Conservation (phyloP, 2,888 invertebrate genomes). For the Gnatocerus cornutus region DNA sequence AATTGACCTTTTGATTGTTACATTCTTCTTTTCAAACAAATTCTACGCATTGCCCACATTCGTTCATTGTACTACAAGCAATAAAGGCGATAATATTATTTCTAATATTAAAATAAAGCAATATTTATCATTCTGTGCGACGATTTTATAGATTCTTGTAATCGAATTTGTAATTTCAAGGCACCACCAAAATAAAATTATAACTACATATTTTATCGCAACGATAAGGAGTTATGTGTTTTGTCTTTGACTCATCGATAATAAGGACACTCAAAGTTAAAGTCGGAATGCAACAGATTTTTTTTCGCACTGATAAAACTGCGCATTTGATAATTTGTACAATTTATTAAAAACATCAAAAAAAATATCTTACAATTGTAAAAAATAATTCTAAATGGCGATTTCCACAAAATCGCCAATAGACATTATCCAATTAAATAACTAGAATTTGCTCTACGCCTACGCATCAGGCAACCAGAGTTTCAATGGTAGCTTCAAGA, state of each 20-base stretch:
- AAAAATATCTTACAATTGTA: constrained; percentile 1
- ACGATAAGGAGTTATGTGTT: constrained; percentile 17
- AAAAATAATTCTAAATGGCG: constrained; percentile 29
- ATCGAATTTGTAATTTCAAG: no score
- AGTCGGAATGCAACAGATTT: background rate
- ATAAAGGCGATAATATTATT: no score
- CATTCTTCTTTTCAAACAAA: background rate
- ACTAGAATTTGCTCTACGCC: constrained; percentile 9
- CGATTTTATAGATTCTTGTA: no score
- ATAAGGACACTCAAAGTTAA: constrained; percentile 35
- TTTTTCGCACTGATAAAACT: background rate
- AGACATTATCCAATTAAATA: constrained; percentile 11
- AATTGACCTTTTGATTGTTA: constrained; percentile 24
- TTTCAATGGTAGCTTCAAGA: constrained; percentile 81
- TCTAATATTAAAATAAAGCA: no score
- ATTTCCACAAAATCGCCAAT: constrained; percentile 33
- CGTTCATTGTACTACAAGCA: no score
- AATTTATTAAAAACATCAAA: constrained; percentile 13
- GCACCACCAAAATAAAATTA: no score
- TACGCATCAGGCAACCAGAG: constrained; percentile 76
- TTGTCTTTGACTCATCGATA: constrained; percentile 34
- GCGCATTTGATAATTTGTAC: constrained; percentile 13
- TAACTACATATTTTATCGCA: constrained; percentile 4
- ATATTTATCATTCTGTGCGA: no score
- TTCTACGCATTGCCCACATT: no score